Evolutionary conservation across 2,797 vertebrate genomes (phyloP).

Genomic region (Sebastes matsubarae): DNA sequence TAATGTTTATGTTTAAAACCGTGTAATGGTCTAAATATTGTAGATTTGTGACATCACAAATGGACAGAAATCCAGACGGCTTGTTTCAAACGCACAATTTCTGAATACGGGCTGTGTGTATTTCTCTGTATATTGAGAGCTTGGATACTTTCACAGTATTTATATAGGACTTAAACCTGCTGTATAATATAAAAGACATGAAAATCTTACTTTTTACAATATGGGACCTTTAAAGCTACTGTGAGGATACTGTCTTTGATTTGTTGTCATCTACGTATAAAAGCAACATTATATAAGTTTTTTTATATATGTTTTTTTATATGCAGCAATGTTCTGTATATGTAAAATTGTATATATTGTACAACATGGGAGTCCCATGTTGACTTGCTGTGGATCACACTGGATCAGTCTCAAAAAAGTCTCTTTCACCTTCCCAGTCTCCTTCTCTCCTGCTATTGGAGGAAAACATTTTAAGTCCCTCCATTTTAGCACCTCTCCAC

Average conservation of each 20-base stretch:
- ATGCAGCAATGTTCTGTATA: background rate
- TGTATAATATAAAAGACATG: too few species aligned
- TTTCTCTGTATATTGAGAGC: too few species aligned
- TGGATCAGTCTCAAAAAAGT: background rate
- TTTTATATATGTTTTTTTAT: background rate
- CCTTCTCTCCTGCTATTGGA: slow-evolving; percentile 4
- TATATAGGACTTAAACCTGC: too few species aligned
- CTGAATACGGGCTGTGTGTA: too few species aligned
- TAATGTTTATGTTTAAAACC: too few species aligned
- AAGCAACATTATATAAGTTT: background rate
- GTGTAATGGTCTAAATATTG: too few species aligned
- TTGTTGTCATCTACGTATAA: background rate
- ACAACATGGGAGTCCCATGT: background rate
- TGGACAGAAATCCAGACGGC: too few species aligned
- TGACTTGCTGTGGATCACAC: background rate
- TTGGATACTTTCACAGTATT: too few species aligned
- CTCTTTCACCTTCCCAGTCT: background rate
- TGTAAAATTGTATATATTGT: background rate
- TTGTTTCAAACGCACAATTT: too few species aligned
- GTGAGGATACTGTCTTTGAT: background rate
- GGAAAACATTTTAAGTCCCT: background rate
- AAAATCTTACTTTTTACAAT: too few species aligned
- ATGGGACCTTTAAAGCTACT: background rate
- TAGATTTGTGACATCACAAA: too few species aligned
- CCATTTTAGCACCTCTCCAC: background rate